Percentiles rank a stretch among this genome's conserved stretches.
These are phyloP conservation scores for Pegoplata infirma DNA, from an alignment of 2,888 invertebrate species.

Conservation along the genomic window DNA sequence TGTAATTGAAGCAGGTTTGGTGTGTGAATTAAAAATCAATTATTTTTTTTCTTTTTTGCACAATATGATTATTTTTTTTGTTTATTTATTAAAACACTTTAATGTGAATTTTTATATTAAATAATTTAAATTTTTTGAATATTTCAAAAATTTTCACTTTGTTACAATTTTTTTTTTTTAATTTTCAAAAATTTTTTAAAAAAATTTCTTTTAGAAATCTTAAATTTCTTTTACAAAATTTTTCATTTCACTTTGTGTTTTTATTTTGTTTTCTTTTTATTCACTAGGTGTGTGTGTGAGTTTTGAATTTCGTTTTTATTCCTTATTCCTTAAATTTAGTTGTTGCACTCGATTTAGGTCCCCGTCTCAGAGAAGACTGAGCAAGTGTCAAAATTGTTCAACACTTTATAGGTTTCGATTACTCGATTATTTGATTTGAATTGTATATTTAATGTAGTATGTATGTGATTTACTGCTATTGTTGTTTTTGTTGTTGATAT, in stretches of 20 bases:
- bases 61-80: not conserved
- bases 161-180: not conserved
- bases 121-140: not conserved
- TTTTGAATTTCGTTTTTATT: not conserved
- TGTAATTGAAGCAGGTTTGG: not conserved
- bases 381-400: slow-evolving; percentile 44
- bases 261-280: not conserved
- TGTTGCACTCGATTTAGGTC: slow-evolving; percentile 24
- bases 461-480: slow-evolving; percentile 14
- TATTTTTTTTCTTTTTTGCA: not conserved
- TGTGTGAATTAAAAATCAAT: not conserved
- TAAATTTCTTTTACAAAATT: not conserved
- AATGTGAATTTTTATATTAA: not conserved
- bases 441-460: slow-evolving; percentile 7
- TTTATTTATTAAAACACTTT: not conserved
- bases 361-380: slow-evolving; percentile 57
- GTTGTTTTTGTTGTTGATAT: slow-evolving; percentile 34
- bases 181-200: not conserved
- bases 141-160: not conserved
- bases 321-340: not conserved
- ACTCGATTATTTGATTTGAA: slow-evolving; percentile 41
- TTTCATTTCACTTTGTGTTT: not conserved
- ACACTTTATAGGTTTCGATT: slow-evolving; percentile 59
- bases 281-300: slow-evolving; percentile 1
- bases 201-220: not conserved